Percentiles rank a stretch among this genome's conserved stretches.
Evolutionary conservation across 2,797 vertebrate genomes (phyloP).

Genomic region (Pantherophis vulpinus): DNA sequence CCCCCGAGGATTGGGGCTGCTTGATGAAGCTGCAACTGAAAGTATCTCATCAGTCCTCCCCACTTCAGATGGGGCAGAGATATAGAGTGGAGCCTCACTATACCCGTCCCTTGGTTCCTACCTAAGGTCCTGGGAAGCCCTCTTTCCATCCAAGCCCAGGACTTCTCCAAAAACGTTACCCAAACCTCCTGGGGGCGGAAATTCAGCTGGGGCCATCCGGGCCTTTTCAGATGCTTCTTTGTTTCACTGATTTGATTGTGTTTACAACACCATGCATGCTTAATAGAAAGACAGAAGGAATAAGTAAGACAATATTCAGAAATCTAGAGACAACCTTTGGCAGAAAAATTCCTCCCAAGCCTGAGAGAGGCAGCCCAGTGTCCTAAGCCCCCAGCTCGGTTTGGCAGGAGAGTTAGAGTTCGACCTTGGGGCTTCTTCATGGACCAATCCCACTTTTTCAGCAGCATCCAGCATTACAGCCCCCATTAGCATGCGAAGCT

Average conservation of each 20-base stretch:
- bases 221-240: neutral
- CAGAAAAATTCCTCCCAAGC: neutral
- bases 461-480: neutral
- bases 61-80: neutral
- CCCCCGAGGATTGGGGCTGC: too few species aligned
- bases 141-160: too few species aligned
- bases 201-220: too few species aligned
- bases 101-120: too few species aligned
- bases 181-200: too few species aligned
- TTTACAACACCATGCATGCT: neutral
- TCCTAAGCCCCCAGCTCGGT: neutral
- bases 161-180: too few species aligned
- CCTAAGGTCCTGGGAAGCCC: too few species aligned
- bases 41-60: neutral
- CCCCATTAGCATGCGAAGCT: neutral
- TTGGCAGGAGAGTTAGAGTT: neutral
- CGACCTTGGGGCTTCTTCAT: neutral
- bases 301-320: neutral
- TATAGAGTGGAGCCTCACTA: neutral
- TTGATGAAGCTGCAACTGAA: neutral
- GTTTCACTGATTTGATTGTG: neutral
- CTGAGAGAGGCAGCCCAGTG: neutral
- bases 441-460: neutral
- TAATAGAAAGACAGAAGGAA: neutral
- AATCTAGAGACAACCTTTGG: neutral